These are phyloP conservation scores for Hemaris fuciformis DNA, from an alignment of 2,888 invertebrate species.

Conservation along the genomic window DNA sequence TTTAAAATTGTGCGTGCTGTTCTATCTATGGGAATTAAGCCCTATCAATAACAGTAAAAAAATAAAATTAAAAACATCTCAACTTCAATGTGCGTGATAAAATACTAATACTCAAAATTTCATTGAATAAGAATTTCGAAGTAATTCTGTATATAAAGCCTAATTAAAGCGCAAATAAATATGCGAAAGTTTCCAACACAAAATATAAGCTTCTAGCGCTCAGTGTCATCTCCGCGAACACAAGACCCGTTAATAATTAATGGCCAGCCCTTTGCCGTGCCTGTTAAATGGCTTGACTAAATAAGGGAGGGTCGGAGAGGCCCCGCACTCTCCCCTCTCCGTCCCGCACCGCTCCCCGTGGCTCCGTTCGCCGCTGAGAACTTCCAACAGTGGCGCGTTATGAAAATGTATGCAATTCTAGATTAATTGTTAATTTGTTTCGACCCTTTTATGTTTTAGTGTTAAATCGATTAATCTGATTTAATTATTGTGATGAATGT, in stretches of 20 bases:
- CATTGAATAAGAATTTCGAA: no score
- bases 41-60: no score
- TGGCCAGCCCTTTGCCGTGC: slow-evolving; percentile 68
- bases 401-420: slow-evolving; percentile 6
- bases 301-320: slow-evolving; percentile 59
- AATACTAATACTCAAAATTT: no score
- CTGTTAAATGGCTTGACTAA: slow-evolving; percentile 77
- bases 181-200: slow-evolving; percentile 4
- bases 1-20: no score
- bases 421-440: slow-evolving; percentile 8
- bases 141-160: not conserved
- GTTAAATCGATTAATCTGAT: slow-evolving; percentile 8
- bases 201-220: slow-evolving; percentile 23
- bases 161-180: slow-evolving; percentile 7
- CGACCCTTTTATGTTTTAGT: slow-evolving; percentile 6
- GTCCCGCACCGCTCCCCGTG: slow-evolving; percentile 29
- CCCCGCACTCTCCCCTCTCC: slow-evolving; percentile 34
- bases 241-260: slow-evolving; percentile 59
- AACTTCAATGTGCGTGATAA: no score
- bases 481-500: not conserved
- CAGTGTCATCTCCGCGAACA: slow-evolving; percentile 46
- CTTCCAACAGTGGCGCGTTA: slow-evolving; percentile 15
- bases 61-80: no score
- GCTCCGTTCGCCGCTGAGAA: slow-evolving; percentile 22
- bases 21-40: no score